Conservation (phyloP, 2,797 vertebrate species). For the Acrossocheilus wenchowensis region DNA sequence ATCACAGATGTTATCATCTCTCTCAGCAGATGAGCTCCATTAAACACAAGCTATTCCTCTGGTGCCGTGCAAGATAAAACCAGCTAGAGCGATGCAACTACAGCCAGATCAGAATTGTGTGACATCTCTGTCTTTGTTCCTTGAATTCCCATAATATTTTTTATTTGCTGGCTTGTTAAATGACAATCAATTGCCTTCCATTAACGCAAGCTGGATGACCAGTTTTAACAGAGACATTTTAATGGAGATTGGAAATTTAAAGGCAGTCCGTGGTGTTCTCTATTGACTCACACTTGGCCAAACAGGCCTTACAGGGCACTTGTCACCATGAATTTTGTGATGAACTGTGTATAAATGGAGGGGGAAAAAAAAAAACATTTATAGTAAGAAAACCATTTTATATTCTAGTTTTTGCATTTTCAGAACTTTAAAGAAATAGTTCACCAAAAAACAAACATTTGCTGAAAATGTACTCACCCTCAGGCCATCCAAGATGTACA, state of each 20-base stretch:
- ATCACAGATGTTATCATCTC: conserved; percentile 43
- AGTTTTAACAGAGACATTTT: conserved; percentile 35
- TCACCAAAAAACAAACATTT: background rate
- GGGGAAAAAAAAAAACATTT: background rate
- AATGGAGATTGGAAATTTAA: conserved; percentile 41
- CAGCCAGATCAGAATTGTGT: background rate
- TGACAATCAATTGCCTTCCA: conserved; percentile 6
- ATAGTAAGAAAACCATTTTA: background rate
- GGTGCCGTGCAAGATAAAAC: background rate
- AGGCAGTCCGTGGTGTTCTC: background rate
- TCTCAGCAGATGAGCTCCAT: conserved; percentile 45
- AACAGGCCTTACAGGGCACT: background rate
- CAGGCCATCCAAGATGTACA: background rate
- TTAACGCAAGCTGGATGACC: background rate
- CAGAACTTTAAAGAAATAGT: background rate
- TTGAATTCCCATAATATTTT: conserved; percentile 10
- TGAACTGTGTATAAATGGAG: background rate
- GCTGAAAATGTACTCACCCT: background rate
- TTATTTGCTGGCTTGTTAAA: conserved; percentile 29
- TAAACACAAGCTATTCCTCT: conserved; percentile 36
- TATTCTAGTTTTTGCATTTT: conserved; percentile 19
- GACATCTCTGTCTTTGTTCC: conserved; percentile 11
- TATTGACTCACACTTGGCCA: conserved; percentile 12
- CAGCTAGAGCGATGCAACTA: background rate
- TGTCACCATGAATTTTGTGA: conserved; percentile 16